Evolutionary conservation across 2,888 invertebrate genomes (phyloP).

Genomic region (Polydrusus cervinus): DNA sequence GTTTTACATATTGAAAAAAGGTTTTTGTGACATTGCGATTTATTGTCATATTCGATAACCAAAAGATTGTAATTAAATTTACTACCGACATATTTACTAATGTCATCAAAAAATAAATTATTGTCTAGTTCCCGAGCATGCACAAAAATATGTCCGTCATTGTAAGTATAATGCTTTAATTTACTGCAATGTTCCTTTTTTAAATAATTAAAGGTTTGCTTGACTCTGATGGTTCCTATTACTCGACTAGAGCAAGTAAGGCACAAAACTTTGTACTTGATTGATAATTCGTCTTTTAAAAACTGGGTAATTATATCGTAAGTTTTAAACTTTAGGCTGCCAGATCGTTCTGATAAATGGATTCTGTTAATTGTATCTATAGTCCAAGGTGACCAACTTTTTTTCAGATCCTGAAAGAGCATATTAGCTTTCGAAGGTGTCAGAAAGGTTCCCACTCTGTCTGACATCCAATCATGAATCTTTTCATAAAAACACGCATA

Average conservation of each 20-base stretch:
- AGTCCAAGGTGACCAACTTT: not conserved
- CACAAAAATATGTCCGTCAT: conserved; percentile 4
- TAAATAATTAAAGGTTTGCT: conserved; percentile 14
- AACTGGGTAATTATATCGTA: not conserved
- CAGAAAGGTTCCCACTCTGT: conserved; percentile 26
- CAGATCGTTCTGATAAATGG: conserved; percentile 2
- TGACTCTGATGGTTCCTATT: not conserved
- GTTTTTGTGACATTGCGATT: not conserved
- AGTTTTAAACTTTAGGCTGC: not conserved
- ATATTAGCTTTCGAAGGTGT: not conserved
- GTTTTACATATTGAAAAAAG: not conserved
- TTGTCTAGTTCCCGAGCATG: not conserved
- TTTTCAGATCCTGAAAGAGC: not conserved
- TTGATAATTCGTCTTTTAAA: too few relatives aligned
- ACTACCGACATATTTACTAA: not conserved
- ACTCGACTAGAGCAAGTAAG: not conserved
- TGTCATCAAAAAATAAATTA: not conserved
- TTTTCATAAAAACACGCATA: not conserved
- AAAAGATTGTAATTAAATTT: not conserved
- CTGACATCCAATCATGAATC: conserved; percentile 24
- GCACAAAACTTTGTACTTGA: not conserved
- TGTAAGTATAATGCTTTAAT: not conserved
- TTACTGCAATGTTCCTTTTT: not conserved
- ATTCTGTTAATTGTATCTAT: not conserved
- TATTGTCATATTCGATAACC: not conserved